Evolutionary conservation across 2,113 vertebrate genomes (phyloP).

Genomic region (Psilopsiagon aymara): DNA sequence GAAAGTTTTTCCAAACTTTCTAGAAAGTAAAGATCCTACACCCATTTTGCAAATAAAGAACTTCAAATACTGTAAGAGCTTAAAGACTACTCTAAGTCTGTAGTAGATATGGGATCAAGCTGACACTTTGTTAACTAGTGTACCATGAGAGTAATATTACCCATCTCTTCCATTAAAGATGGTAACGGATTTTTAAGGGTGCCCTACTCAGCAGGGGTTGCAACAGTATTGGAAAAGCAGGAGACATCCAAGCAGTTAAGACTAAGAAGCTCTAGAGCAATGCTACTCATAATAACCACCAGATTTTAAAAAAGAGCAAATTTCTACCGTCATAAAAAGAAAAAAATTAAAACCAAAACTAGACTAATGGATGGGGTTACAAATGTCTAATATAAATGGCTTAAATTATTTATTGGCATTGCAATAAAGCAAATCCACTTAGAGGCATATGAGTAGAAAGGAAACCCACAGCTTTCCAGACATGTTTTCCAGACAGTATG

Average conservation of each 20-base stretch:
- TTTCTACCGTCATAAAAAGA: background rate
- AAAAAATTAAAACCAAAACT: background rate
- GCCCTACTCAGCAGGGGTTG: background rate
- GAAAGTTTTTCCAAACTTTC: background rate
- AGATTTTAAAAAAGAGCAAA: background rate
- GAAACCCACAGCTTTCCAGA: slow-evolving; percentile 53
- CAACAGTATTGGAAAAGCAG: background rate
- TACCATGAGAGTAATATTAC: background rate
- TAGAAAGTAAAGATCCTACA: background rate
- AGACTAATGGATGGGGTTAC: background rate
- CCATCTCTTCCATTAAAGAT: background rate
- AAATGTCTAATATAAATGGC: slow-evolving; percentile 16
- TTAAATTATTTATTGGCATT: slow-evolving; percentile 56
- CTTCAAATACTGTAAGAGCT: background rate
- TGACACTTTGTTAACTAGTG: background rate
- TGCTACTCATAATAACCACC: background rate
- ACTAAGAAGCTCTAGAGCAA: background rate
- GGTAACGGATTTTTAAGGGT: background rate
- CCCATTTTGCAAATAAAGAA: background rate
- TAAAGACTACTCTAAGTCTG: background rate
- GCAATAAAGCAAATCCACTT: slow-evolving; percentile 45
- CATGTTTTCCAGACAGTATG: slow-evolving; percentile 35
- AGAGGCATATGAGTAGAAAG: background rate
- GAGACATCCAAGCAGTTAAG: background rate
- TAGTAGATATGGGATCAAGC: background rate